phyloP scores from a whole-genome alignment of 30 jellyfish, hydroid and myxozoan species.

The Hydractinia symbiolongicarpus region DNA sequence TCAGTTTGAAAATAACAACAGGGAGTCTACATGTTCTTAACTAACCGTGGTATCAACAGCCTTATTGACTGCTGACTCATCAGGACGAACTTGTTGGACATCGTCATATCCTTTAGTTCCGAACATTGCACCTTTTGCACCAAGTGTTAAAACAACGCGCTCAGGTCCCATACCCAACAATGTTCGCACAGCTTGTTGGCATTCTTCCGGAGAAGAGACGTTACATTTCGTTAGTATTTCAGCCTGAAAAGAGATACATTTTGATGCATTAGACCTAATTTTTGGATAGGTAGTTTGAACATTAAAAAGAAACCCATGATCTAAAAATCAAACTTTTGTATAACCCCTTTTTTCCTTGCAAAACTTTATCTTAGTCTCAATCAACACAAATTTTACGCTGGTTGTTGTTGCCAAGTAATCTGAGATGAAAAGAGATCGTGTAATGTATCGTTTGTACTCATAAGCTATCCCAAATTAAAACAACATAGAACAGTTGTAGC shows the following conservation, averaged over 20 bases:
- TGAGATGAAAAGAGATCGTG: no score
- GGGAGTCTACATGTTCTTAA: not conserved
- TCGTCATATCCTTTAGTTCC: slow-evolving; percentile 32
- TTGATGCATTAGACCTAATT: not conserved
- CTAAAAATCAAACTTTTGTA: no score
- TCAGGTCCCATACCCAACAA: slow-evolving; percentile 49
- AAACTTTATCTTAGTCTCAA: no score
- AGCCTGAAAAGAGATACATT: slow-evolving; percentile 45
- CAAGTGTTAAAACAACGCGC: slow-evolving; percentile 78
- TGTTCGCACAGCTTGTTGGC: slow-evolving; percentile 41
- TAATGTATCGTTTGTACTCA: no score
- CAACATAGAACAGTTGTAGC: no score
- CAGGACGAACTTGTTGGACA: slow-evolving; percentile 23
- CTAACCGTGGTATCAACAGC: slow-evolving; percentile 95
- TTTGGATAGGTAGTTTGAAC: not conserved
- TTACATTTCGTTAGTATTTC: slow-evolving; percentile 74
- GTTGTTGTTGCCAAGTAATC: no score
- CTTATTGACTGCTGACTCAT: slow-evolving; percentile 33
- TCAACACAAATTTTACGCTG: no score
- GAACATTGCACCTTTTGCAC: slow-evolving; percentile 83
- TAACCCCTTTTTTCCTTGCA: no score
- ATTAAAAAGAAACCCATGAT: not conserved
- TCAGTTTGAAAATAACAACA: no score
- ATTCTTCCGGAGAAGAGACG: slow-evolving; percentile 25
- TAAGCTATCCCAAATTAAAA: no score